Base-by-base conservation (phyloP, 2,113 vertebrate genomes). In the Balaeniceps rex region DNA sequence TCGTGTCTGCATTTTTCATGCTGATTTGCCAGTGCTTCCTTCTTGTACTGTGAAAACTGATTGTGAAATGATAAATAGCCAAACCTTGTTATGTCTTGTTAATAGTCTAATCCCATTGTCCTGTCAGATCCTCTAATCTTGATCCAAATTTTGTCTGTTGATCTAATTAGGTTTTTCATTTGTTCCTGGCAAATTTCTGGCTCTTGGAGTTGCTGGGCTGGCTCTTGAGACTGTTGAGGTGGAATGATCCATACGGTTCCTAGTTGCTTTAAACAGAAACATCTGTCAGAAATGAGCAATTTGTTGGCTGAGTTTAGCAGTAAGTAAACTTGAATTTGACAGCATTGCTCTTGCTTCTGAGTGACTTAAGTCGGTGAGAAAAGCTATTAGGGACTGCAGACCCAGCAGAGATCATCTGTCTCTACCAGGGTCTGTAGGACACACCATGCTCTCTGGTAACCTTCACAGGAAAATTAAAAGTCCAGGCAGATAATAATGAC, bases 201-300 rank as follows among this genome's bases (percentile, higher is more conserved):
- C 84, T 94, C 95, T 91, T 77, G 66, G 71, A 85, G 66, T 96
- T 90, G 64, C 89, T 90, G 61, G 74, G 87, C 66, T 96, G 84
- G 76, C 96, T 96, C 94, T 47, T 34, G 95, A 90, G 94, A 74
- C 89, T 63, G 81, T n/a, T 54, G 91, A 87, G 75, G 94, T 96
- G 68, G 95, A 96, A 94, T 72, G 84, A 96, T 93, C 91, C 95
- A 69, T 78, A n/a, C 9, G 3, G 75, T 90, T 97, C 85, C 95
- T 92, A 29, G 90, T 91, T 91, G 71, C 87, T 95, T 95, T 97
- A 85, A 96, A 78, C 93, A 98, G 96, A 96, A 97, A 97, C 97
- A 98, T 96, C 96, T 97, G 97, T 88, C 97, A 87, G 71, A 46
- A 12, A 19, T 0, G 6, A 97, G 88, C 74, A 84, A 38, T 93